Evolutionary conservation across 2,888 invertebrate genomes (phyloP).

Genomic region (Drosophila longiperda): DNA sequence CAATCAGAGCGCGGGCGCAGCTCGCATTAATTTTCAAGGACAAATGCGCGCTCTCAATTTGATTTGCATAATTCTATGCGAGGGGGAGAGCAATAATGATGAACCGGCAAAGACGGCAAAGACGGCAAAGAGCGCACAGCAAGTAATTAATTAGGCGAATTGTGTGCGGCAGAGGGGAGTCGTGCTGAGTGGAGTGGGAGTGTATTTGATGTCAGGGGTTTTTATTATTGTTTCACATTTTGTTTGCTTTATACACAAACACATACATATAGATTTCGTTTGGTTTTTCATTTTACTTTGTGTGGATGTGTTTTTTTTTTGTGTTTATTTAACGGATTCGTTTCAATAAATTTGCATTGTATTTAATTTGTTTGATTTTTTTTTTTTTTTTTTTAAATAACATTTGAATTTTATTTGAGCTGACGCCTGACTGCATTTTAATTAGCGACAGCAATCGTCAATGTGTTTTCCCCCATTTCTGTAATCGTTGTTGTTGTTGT

Average conservation of each 20-base stretch:
- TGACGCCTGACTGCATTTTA: slow-evolving; percentile 62
- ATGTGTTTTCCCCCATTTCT: slow-evolving; percentile 18
- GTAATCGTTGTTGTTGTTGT: slow-evolving; percentile 14
- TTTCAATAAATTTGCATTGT: slow-evolving; percentile 26
- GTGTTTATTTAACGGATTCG: not conserved
- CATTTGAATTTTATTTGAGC: slow-evolving; percentile 34
- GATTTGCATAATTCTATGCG: slow-evolving; percentile 54
- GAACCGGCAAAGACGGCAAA: slow-evolving; percentile 39
- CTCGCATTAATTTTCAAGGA: slow-evolving; percentile 54
- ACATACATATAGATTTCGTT: not conserved
- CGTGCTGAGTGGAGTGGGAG: not conserved
- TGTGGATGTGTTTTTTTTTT: slow-evolving; percentile 2
- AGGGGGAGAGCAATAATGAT: slow-evolving; percentile 6
- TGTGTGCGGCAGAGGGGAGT: no score
- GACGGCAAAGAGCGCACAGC: slow-evolving; percentile 21
- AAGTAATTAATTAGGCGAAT: slow-evolving; percentile 34
- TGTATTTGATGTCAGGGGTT: slow-evolving; percentile 10
- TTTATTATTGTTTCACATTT: slow-evolving; percentile 26
- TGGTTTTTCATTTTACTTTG: slow-evolving; percentile 12
- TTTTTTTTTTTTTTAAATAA: slow-evolving; percentile 12
- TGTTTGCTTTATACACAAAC: slow-evolving; percentile 14
- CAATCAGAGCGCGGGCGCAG: slow-evolving; percentile 32
- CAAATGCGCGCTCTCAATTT: slow-evolving; percentile 32
- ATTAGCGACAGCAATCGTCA: slow-evolving; percentile 48
- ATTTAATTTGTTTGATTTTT: slow-evolving; percentile 15